Evolutionary conservation across 2,888 invertebrate species (phyloP).

Genomic region (Dynastes tityus): DNA sequence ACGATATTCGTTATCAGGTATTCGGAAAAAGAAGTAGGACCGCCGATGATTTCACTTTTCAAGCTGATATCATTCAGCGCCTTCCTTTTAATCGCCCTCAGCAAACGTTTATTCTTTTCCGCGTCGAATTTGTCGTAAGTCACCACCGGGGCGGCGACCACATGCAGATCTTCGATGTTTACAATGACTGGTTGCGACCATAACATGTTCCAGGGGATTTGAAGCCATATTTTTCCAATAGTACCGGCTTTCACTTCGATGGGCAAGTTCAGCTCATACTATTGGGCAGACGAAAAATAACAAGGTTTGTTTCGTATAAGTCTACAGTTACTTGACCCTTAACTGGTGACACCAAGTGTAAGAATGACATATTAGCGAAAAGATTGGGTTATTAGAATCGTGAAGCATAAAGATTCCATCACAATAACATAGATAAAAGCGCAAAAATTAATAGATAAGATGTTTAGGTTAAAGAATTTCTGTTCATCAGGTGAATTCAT

Average conservation of each 20-base stretch:
- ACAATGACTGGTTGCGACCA: conserved; percentile 83
- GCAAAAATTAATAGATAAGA: too few relatives aligned
- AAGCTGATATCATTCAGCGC: conserved; percentile 80
- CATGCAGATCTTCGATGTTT: conserved; percentile 83
- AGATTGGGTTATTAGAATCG: too few relatives aligned
- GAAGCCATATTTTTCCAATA: conserved; percentile 81
- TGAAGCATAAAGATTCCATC: too few relatives aligned
- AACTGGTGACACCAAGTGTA: too few relatives aligned
- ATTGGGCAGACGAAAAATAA: conserved; percentile 54
- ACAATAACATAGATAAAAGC: too few relatives aligned
- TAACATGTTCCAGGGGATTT: conserved; percentile 86
- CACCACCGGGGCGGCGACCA: conserved; percentile 84
- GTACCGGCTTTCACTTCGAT: conserved; percentile 88
- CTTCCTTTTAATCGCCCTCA: conserved; percentile 82
- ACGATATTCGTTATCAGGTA: conserved; percentile 83
- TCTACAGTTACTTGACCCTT: too few relatives aligned
- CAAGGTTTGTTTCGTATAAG: not conserved
- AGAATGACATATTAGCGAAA: too few relatives aligned
- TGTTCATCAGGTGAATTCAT: too few relatives aligned
- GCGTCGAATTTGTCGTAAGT: conserved; percentile 80
- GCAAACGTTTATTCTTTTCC: conserved; percentile 81
- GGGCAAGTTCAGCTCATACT: conserved; percentile 87
- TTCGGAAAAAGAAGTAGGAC: conserved; percentile 80
- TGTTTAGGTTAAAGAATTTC: too few relatives aligned
- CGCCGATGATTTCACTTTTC: conserved; percentile 75